Evolutionary conservation across 1,140 invertebrate genomes (phyloP), one percentile per base, ranked within the genome.

Genomic region (Euura saliciscinereae): DNA sequence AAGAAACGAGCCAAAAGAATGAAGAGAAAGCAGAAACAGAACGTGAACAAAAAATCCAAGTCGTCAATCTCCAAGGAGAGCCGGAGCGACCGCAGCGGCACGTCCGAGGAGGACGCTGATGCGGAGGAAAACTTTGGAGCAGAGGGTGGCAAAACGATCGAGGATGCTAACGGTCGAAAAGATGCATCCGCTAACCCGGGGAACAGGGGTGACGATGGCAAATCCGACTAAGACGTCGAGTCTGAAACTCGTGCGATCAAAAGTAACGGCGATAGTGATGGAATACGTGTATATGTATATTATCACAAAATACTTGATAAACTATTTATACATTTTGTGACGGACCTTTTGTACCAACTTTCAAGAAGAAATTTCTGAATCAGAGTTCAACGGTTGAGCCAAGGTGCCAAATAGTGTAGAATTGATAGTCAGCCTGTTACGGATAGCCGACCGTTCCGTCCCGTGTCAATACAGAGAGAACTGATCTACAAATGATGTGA

Each of bases 1-100:
- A 97, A 96, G 76, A 97, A 95, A 85, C 87, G 96, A 78, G 92
- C 92, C 1, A 97, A 97, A 84, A 89, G 96, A 76, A 81, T 93
- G 70, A 96, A 94, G 78, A 94, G 91, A 77, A 97, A 96, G 79
- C 86, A 90, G 75, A 91, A 89, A 80, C 74, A 82, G 64, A 89
- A 91, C 81, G 90, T 91, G 84, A 89, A 87, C 76, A 74, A 85
- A 45, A 91, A 89, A 80, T 76, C 70, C 75, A 74, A 81, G 72
- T 73, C 77, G 73, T 84, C 78, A 78, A 82, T 78, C 76, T 68
- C 68, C 76, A 74, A 74, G 69, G 11, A 77, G 71, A 70, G 78
- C n/a, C 51, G 70, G 44, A 76, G 69, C 69, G 69, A 75, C 43
- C 68, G 72, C 42, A 45, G 69, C 4, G 70, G 51, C 11, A 71